These are phyloP conservation scores for Mizuhopecten yessoensis DNA, from an alignment of 1,140 invertebrate genomes.

Conservation along the genomic window DNA sequence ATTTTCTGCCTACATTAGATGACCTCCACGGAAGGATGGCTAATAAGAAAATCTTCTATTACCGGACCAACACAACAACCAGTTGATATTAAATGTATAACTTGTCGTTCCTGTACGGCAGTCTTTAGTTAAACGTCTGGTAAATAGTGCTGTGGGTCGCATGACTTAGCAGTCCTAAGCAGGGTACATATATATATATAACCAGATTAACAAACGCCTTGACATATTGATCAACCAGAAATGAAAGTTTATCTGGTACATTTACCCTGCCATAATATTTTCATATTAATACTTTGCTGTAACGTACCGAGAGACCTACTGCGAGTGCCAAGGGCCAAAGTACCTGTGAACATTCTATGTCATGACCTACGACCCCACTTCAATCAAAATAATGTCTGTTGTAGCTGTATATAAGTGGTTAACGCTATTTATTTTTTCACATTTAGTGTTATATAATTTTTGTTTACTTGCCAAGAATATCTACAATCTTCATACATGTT, in stretches of 20 bases:
- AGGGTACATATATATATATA: not conserved
- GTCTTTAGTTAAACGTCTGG: not conserved
- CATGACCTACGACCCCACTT: not conserved
- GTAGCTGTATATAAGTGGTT: not conserved
- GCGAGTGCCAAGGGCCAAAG: not conserved
- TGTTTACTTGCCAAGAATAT: not conserved
- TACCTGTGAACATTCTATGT: not conserved
- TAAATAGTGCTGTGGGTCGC: not conserved
- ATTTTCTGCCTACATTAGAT: not conserved
- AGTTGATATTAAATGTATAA: not conserved
- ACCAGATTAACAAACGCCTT: not conserved
- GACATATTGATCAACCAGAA: not conserved
- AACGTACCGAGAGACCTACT: conserved; percentile 11
- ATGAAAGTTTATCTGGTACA: conserved; percentile 11
- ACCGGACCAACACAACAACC: not conserved
- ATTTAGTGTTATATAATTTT: not conserved
- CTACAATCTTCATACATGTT: not conserved
- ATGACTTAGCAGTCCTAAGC: not conserved
- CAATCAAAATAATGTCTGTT: not conserved
- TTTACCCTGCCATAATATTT: conserved; percentile 23
- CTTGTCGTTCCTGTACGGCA: not conserved
- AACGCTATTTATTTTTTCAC: not conserved
- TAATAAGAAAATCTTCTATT: no score
- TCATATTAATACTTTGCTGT: conserved; percentile 18
- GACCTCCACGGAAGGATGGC: not conserved